A percentile compares a stretch with the other conserved stretches of the same genome.
These are phyloP conservation scores for Mythimna albipuncta DNA, from an alignment of 2,888 invertebrate species.

Conservation along the genomic window DNA sequence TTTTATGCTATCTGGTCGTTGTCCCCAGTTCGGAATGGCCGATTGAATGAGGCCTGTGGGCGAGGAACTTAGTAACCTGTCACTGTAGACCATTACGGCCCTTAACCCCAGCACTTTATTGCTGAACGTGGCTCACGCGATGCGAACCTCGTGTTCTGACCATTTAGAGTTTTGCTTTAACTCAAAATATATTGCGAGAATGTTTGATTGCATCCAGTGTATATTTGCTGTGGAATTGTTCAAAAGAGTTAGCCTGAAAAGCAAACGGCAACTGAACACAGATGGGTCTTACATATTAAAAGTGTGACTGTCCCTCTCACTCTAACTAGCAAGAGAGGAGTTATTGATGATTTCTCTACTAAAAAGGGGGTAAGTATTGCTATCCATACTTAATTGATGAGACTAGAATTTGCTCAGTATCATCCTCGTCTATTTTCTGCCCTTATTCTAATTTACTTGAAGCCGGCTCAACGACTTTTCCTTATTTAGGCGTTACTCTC, in stretches of 20 bases:
- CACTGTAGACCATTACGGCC: slow-evolving; percentile 42
- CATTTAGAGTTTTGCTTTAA: slow-evolving; percentile 27
- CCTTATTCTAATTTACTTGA: background rate
- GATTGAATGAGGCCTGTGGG: slow-evolving; percentile 48
- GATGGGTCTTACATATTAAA: too few relatives aligned
- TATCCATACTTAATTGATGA: background rate
- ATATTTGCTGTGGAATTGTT: too few relatives aligned
- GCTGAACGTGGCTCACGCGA: slow-evolving; percentile 41
- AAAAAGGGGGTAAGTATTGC: background rate
- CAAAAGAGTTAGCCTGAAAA: too few relatives aligned
- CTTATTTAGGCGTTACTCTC: too few relatives aligned
- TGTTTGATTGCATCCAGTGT: background rate
- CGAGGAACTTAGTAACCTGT: slow-evolving; percentile 49
- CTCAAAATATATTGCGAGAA: background rate
- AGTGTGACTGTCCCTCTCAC: too few relatives aligned
- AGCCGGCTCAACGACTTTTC: too few relatives aligned
- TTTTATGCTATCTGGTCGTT: slow-evolving; percentile 38
- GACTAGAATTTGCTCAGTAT: background rate
- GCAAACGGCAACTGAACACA: too few relatives aligned
- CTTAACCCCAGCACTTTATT: slow-evolving; percentile 42
- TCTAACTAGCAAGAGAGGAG: too few relatives aligned
- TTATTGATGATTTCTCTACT: too few relatives aligned
- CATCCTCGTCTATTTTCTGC: background rate
- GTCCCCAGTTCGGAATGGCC: slow-evolving; percentile 25
- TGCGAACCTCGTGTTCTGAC: slow-evolving; percentile 23